Conservation (phyloP, 2,888 invertebrate species). For the Trilocha varians region DNA sequence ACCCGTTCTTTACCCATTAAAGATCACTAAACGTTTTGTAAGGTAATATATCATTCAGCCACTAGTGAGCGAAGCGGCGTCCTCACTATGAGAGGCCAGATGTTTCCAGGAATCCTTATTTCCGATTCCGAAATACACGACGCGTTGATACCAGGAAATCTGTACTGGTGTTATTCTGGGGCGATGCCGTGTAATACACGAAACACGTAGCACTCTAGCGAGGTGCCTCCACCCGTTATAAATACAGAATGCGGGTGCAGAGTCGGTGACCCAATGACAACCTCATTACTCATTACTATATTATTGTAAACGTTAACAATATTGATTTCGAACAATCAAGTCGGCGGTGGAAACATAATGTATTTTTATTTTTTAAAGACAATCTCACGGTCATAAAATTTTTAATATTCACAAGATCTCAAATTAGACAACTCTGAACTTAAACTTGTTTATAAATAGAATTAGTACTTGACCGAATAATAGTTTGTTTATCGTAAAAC, state of each 20-base stretch:
- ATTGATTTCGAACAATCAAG: too few species aligned
- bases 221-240: constrained; percentile 57
- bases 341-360: too few species aligned
- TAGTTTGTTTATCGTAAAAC: too few species aligned
- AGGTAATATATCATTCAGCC: constrained; percentile 20
- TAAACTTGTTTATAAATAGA: too few species aligned
- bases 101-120: constrained; percentile 64
- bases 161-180: constrained; percentile 61
- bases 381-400: too few species aligned
- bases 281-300: constrained; percentile 36
- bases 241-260: constrained; percentile 55
- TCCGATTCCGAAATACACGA: constrained; percentile 69
- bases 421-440: too few species aligned
- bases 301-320: too few species aligned
- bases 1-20: constrained; percentile 1
- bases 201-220: constrained; percentile 60
- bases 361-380: too few species aligned
- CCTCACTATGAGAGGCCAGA: constrained; percentile 49
- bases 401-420: too few species aligned
- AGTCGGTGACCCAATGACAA: constrained; percentile 43
- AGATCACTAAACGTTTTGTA: constrained; percentile 5
- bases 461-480: too few species aligned
- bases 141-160: constrained; percentile 60
- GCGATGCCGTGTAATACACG: constrained; percentile 59
- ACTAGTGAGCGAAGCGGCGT: constrained; percentile 20